Conservation (phyloP, 2,113 vertebrate species). For the Nibea albiflora region DNA sequence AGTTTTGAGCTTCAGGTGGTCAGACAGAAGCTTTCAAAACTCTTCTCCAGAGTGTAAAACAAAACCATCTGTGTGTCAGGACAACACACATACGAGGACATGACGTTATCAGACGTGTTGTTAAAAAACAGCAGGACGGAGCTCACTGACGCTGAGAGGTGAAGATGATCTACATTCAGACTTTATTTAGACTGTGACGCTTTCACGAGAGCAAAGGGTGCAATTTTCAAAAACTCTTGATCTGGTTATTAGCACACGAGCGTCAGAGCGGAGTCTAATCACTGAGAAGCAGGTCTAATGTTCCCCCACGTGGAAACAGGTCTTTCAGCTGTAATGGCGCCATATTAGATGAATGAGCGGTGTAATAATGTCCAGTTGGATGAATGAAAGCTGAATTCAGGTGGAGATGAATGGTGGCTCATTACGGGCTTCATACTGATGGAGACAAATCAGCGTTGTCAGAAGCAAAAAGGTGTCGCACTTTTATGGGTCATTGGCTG, state of each 20-base stretch:
- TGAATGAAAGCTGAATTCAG: slow-evolving; percentile 44
- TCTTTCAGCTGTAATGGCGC: slow-evolving; percentile 37
- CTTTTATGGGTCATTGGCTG: slow-evolving; percentile 36
- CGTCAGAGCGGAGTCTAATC: neutral
- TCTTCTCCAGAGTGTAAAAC: neutral
- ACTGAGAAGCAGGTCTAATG: slow-evolving; percentile 6
- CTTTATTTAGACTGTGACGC: neutral
- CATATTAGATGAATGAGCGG: slow-evolving; percentile 42
- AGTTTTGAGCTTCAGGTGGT: neutral
- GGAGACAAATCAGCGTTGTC: slow-evolving; percentile 26
- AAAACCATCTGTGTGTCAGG: slow-evolving; percentile 1
- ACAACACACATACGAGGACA: slow-evolving; percentile 1
- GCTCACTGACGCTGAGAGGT: neutral
- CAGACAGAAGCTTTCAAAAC: neutral
- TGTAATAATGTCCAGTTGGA: slow-evolving; percentile 51
- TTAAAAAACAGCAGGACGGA: slow-evolving; percentile 15
- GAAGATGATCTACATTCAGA: neutral
- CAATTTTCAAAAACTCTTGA: neutral
- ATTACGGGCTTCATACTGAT: slow-evolving; percentile 30
- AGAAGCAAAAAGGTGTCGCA: slow-evolving; percentile 29
- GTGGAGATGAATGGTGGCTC: slow-evolving; percentile 55
- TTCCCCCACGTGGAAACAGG: slow-evolving; percentile 24
- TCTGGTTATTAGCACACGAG: neutral
- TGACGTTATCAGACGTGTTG: neutral
- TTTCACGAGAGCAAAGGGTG: neutral